These are phyloP conservation scores for Callaeas wilsoni DNA, from an alignment of 2,113 vertebrate species.

Conservation along the genomic window DNA sequence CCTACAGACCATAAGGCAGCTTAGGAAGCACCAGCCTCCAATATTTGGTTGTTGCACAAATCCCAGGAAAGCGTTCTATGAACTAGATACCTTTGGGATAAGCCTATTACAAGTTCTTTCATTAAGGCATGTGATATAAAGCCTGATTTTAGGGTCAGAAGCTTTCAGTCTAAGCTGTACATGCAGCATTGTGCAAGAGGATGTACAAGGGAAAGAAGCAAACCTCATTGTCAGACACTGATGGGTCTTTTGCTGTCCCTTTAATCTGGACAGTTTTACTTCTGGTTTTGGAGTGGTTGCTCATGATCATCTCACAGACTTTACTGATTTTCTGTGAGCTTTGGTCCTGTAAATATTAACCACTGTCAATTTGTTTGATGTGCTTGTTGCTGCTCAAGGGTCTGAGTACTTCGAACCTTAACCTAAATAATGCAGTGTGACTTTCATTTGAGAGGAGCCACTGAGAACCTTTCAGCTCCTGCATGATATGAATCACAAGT, in stretches of 20 bases:
- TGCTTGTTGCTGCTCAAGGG: neutral
- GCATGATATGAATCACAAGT: neutral
- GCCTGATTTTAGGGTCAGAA: neutral
- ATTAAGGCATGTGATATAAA: neutral
- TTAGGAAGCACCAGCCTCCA: neutral
- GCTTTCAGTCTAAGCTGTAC: neutral
- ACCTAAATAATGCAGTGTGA: neutral
- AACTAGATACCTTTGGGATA: neutral
- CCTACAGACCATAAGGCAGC: neutral
- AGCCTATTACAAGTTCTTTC: neutral
- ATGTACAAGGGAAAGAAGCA: neutral
- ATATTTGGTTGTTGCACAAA: neutral
- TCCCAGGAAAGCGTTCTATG: neutral
- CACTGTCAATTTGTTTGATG: neutral
- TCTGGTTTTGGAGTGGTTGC: neutral
- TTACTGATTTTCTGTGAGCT: neutral
- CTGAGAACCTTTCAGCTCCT: neutral
- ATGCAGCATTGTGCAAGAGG: neutral
- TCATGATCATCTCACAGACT: neutral
- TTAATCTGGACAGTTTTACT: neutral
- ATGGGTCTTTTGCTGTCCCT: neutral
- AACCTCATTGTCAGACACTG: fast-evolving
- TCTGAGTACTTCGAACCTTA: neutral
- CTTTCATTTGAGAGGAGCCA: neutral
- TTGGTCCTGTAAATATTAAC: constrained; percentile 37